A percentile compares a stretch with the other conserved stretches of the same genome.
These are phyloP conservation scores for Meleagris gallopavo DNA, from an alignment of 2,113 vertebrate species.

Conservation along the genomic window DNA sequence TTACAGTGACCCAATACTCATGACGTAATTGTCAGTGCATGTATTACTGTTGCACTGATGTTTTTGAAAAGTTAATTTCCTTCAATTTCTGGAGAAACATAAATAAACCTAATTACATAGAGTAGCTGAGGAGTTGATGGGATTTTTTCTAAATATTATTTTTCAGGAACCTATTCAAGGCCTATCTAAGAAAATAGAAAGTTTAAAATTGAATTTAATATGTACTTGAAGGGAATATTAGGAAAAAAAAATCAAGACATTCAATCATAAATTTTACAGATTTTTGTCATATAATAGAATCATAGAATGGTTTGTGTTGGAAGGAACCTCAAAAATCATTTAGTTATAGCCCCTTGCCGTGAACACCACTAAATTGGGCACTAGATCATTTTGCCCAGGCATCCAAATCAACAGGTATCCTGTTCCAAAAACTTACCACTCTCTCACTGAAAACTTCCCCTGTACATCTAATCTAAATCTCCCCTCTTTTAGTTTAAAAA, in stretches of 20 bases:
- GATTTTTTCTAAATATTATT: neutral
- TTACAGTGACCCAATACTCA: neutral
- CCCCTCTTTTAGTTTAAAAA: too few relatives aligned
- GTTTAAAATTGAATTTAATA: neutral
- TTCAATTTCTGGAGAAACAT: neutral
- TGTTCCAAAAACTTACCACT: too few relatives aligned
- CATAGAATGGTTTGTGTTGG: too few relatives aligned
- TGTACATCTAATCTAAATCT: too few relatives aligned
- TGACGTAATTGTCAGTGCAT: neutral
- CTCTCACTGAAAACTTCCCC: too few relatives aligned
- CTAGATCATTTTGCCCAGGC: too few relatives aligned
- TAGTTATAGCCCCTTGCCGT: too few relatives aligned
- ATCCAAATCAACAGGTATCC: too few relatives aligned
- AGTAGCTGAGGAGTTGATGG: rapidly evolving
- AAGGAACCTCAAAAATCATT: too few relatives aligned
- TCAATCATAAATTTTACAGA: neutral
- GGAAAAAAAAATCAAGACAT: neutral
- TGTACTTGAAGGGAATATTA: neutral
- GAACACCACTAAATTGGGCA: too few relatives aligned
- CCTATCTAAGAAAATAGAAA: neutral
- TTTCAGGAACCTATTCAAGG: neutral
- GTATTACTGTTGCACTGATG: neutral
- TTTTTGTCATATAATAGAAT: too few relatives aligned
- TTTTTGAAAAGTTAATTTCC: neutral
- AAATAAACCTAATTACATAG: neutral